Base-by-base conservation (phyloP, 1,140 invertebrate species). In the Drosophila seguyi region DNA sequence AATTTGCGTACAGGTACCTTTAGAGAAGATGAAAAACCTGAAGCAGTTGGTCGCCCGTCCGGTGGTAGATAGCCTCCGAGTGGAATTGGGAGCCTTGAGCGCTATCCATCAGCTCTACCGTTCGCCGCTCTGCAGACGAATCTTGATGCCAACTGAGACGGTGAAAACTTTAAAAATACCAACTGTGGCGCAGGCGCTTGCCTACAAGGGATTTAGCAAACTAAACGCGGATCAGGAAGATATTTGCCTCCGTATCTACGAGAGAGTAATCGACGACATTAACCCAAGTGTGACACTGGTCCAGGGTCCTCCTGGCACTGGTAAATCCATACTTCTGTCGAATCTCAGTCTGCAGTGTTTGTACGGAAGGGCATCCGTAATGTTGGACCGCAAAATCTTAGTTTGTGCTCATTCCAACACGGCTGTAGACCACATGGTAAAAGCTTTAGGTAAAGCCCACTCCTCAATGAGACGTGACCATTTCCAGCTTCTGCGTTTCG, bases 351-450 rank as follows among this genome's bases (percentile, higher is more conserved):
- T 94, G 1, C 94, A 96, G 79, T 93, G 96, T 39, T 57, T 95
- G 3, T 94, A 94, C 41, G 91, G 93, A 4, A 69, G 84, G 13
- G 92, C 93, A 10, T 60, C 79, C 1, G 75, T 85, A 8, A 79
- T 78, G 4, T 65, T 81, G 10, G 88, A 91, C 29, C 75, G 91
- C 14, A 94, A 93, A 72, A 95, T 98, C 47, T 93, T 98, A 16
- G 93, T 98, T 16, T 96, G 96, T 84, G 96, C 97, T 2, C 97
- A 97, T 29, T 97, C 97, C 1, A 98, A 98, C 93, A 95, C 95
- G 7, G 97, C 97, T 1, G 94, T 97, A 18, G 97, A 98, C 93
- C 96, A 75, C 36, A 79, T 88, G n/a, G 52, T 78, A 0, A 6
- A 3, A 7, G 22, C 27, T 27, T 52, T 92, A 16, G 29, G 29